Percentiles rank a stretch among this genome's conserved stretches.
Conservation (phyloP, 2,797 vertebrate genomes). For the Xiphophorus birchmanni region DNA sequence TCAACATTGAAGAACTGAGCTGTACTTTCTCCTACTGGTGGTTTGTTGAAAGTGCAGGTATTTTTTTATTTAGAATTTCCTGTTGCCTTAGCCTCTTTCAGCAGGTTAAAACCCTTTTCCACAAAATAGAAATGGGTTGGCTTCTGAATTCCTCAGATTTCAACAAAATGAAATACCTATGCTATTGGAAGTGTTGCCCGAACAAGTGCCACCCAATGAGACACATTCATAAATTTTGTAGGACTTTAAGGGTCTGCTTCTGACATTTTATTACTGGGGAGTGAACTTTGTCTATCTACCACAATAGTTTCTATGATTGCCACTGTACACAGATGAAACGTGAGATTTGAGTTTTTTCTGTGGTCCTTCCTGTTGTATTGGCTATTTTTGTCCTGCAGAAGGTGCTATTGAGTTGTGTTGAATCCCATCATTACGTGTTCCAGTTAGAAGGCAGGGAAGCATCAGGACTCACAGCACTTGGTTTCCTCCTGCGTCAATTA, state of each 20-base stretch:
- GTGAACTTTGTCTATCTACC: not conserved
- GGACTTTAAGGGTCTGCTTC: too few species aligned
- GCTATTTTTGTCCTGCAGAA: slow-evolving; percentile 7
- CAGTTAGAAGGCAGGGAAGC: not conserved
- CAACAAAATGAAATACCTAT: not conserved
- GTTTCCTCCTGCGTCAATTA: too few species aligned
- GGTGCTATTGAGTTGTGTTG: slow-evolving; percentile 1
- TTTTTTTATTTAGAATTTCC: not conserved
- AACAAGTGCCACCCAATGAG: not conserved
- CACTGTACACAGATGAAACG: not conserved
- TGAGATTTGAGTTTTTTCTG: not conserved
- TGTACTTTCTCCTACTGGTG: slow-evolving; percentile 48
- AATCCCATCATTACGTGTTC: not conserved
- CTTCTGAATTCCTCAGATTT: not conserved
- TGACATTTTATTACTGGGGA: not conserved
- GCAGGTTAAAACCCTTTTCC: not conserved
- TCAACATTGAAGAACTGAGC: not conserved
- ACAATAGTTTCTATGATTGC: not conserved
- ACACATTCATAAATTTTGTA: too few species aligned
- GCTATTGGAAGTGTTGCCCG: not conserved
- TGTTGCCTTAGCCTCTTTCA: not conserved
- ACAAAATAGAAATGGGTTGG: not conserved
- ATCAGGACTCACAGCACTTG: not conserved
- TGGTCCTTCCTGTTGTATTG: not conserved
- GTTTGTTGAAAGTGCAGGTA: slow-evolving; percentile 17